A percentile compares a stretch with the other conserved stretches of the same genome.
Conservation (phyloP, 2,797 vertebrate genomes). For the Liparis tanakae region DNA sequence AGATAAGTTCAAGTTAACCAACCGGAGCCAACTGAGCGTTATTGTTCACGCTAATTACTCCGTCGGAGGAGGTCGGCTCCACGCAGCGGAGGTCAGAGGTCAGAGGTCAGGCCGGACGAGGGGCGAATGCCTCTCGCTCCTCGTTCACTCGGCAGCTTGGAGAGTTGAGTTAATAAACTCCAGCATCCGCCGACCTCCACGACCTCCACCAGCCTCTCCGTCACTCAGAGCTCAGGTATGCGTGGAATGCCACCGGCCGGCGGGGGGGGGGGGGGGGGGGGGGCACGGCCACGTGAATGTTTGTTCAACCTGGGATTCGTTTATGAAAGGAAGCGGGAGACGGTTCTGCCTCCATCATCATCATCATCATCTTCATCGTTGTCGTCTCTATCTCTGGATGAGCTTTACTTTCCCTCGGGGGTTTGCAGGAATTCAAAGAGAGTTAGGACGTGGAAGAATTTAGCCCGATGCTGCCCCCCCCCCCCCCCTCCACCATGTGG, state of each 20-base stretch:
- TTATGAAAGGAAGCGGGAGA: constrained; percentile 48
- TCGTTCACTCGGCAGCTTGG: constrained; percentile 36
- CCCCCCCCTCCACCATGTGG: background rate
- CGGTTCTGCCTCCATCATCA: constrained; percentile 16
- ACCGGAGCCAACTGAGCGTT: constrained; percentile 69
- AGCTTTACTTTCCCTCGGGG: constrained; percentile 15
- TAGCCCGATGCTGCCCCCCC: background rate
- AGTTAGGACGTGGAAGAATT: constrained; percentile 39
- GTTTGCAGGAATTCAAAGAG: constrained; percentile 31
- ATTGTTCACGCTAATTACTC: constrained; percentile 77
- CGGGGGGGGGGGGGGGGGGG: constrained; percentile 23
- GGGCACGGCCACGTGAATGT: constrained; percentile 53
- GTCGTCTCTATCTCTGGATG: constrained; percentile 35
- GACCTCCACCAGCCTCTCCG: constrained; percentile 39
- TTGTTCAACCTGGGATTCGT: constrained; percentile 70
- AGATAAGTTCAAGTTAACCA: constrained; percentile 71
- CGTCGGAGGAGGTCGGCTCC: constrained; percentile 56
- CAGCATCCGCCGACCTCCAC: constrained; percentile 48
- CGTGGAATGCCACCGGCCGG: constrained; percentile 63
- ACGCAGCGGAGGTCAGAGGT: constrained; percentile 30
- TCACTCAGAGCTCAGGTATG: constrained; percentile 71
- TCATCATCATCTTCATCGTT: background rate
- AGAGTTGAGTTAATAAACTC: constrained; percentile 16
- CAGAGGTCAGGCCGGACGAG: constrained; percentile 49
- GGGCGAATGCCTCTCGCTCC: constrained; percentile 36